These are phyloP conservation scores for Rhinella marina DNA, from an alignment of 2,797 vertebrate species.

Conservation along the genomic window DNA sequence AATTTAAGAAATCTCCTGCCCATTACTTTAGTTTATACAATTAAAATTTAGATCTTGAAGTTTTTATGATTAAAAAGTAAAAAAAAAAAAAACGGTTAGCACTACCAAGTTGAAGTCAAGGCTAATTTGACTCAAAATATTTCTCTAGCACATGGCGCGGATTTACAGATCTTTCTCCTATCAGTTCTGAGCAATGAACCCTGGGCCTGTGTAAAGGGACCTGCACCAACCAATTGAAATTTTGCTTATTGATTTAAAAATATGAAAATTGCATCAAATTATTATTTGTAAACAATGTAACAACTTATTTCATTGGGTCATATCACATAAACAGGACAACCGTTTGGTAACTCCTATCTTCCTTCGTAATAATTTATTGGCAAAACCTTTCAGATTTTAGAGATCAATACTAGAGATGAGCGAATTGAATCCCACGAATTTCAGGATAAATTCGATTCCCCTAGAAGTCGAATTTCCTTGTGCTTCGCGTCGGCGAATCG, in stretches of 20 bases:
- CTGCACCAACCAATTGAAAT: background rate
- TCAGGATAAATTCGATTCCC: too few species aligned
- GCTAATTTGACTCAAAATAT: background rate
- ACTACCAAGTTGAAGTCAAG: background rate
- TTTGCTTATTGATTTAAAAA: background rate
- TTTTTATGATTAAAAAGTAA: background rate
- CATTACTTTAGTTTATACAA: conserved; percentile 5
- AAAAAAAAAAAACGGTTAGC: background rate
- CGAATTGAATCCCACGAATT: too few species aligned
- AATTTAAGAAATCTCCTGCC: conserved; percentile 4
- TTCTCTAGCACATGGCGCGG: background rate
- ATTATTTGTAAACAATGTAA: background rate
- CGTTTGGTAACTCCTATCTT: background rate
- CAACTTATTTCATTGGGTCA: background rate
- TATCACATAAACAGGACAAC: too few species aligned
- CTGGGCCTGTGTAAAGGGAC: background rate
- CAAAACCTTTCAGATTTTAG: too few species aligned
- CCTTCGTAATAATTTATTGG: background rate
- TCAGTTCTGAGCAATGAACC: background rate
- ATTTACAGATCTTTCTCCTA: background rate
- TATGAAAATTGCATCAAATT: background rate
- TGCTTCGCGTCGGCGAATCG: too few species aligned
- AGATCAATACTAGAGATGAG: too few species aligned
- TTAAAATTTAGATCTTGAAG: background rate
- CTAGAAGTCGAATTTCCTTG: too few species aligned